These are phyloP conservation scores for Chouioia cunea DNA, from an alignment of 2,888 invertebrate species.

Conservation along the genomic window DNA sequence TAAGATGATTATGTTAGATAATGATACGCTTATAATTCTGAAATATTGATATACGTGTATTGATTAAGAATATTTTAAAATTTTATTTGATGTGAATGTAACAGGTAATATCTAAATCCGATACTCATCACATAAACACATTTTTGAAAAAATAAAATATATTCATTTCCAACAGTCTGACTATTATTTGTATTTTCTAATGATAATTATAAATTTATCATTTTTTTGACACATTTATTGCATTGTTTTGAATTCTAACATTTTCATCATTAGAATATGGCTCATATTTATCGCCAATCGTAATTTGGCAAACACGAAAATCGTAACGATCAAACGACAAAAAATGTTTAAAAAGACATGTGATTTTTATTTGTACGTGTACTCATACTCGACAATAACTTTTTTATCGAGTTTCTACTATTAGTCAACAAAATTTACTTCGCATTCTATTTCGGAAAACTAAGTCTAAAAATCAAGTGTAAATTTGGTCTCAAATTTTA, in stretches of 20 bases:
- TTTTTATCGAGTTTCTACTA: slow-evolving; percentile 10
- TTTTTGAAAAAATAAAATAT: slow-evolving; percentile 22
- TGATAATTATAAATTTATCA: slow-evolving; percentile 4
- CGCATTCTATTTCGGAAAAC: slow-evolving; percentile 16
- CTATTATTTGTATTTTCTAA: slow-evolving; percentile 2
- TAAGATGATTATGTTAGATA: slow-evolving; percentile 18
- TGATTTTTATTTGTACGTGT: slow-evolving; percentile 33
- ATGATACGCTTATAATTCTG: slow-evolving; percentile 5
- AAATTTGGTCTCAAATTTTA: slow-evolving; percentile 40
- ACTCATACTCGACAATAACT: slow-evolving; percentile 3
- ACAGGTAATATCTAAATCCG: too few species aligned
- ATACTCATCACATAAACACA: slow-evolving; percentile 7
- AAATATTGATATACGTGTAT: slow-evolving; percentile 15
- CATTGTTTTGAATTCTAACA: slow-evolving; percentile 22
- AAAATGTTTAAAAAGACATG: slow-evolving; percentile 14
- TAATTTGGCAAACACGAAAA: slow-evolving; percentile 40
- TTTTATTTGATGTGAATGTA: too few species aligned
- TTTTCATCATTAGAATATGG: slow-evolving; percentile 18
- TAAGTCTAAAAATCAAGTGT: slow-evolving; percentile 25
- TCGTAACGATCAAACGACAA: slow-evolving; percentile 26
- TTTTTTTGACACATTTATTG: slow-evolving; percentile 1
- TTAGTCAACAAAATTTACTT: slow-evolving; percentile 1
- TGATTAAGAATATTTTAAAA: too few species aligned
- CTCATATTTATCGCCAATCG: slow-evolving; percentile 28
- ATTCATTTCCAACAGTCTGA: slow-evolving; percentile 1